Evolutionary conservation across 2,888 invertebrate species (phyloP), one percentile per base, ranked within the genome.

Genomic region (Drepanosiphum platanoidis): DNA sequence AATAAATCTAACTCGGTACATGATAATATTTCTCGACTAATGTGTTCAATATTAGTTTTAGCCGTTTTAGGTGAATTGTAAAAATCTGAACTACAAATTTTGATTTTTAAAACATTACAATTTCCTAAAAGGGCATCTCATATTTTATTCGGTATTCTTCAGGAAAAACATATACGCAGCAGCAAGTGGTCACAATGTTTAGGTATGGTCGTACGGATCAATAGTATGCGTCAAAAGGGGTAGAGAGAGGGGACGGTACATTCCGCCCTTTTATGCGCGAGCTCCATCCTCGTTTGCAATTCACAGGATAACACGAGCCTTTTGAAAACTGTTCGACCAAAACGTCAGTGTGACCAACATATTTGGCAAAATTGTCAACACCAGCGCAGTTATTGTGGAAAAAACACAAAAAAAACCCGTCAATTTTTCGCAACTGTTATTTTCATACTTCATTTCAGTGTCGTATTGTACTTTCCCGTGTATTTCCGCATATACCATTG

Each of bases 251-350:
- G 58, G 13, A 75, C 22, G 66, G 52, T 36, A 52, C 64, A 84
- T 75, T 84, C 84, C 84, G 84, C 84, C 84, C 84, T 84, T 75
- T 84, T 52, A 64, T 77, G 52, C 75, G 75, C 82, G 72, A 71
- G 58, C 81, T 58, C 30, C 58, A 30, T 81, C 71, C 36, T 71
- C 30, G 39, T 36, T 39, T 30, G 36, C 70, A 34, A 15, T n/a
- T 27, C 27, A 71, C 30, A 30, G 22, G 39, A 64, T n/a, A 77
- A 39, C 77, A 27, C 46, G 0, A 81, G 36, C 36, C 71, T 81
- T 79, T 81, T 71, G 70, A n/a, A 71, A 52, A 70, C 30, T 36
- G 22, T 81, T 58, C 80, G 36, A 81, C 58, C 58, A 61, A 71
- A 71, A 11, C 1, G 3, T 39, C 81, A 81, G 81, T 81, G 39